Conservation (phyloP, 2,113 vertebrate genomes). For the Columba livia region DNA sequence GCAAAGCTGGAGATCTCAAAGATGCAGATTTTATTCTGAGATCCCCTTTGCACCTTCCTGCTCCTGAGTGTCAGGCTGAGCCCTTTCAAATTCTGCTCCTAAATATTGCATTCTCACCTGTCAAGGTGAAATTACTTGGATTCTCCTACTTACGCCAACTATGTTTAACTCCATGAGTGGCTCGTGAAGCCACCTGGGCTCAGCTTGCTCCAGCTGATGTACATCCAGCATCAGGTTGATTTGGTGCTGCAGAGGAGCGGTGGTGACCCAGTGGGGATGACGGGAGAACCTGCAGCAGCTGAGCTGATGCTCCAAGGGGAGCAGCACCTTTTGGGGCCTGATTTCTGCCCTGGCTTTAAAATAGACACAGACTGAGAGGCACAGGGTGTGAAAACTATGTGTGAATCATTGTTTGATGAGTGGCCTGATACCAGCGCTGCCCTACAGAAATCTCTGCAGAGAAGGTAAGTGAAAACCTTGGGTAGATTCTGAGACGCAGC, state of each 20-base stretch:
- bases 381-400: neutral
- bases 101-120: neutral
- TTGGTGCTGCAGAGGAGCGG: neutral
- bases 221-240: neutral
- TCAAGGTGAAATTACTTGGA: neutral
- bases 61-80: neutral
- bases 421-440: neutral
- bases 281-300: too few species aligned
- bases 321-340: neutral
- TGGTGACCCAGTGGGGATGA: neutral
- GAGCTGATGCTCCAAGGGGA: neutral
- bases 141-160: neutral
- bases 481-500: neutral
- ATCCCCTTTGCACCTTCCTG: neutral
- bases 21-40: neutral
- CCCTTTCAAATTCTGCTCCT: neutral
- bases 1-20: neutral
- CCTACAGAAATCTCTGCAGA: neutral
- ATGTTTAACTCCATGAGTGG: neutral
- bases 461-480: neutral
- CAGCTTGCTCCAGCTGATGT: neutral
- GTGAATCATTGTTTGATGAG: neutral
- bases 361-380: neutral
- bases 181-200: neutral
- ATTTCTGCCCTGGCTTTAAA: neutral